Percentiles rank a stretch among this genome's conserved stretches.
Conservation (phyloP, 2,797 vertebrate species). For the Liasis olivaceus region DNA sequence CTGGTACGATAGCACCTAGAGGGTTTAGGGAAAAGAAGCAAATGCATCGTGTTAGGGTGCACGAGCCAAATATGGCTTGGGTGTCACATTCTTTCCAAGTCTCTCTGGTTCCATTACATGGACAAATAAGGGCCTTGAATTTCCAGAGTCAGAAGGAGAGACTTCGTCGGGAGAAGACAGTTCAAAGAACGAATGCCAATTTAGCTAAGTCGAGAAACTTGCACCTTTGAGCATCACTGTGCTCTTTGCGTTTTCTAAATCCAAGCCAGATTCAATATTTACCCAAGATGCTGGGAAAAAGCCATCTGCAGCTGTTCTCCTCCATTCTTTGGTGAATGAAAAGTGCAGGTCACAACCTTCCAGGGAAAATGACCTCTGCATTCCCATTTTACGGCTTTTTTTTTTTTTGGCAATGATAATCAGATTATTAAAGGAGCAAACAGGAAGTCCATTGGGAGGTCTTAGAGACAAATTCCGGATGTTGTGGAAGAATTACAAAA, state of each 20-base stretch:
- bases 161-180: background rate
- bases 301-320: background rate
- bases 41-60: background rate
- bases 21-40: background rate
- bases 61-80: background rate
- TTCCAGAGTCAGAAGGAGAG: background rate
- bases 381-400: background rate
- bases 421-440: background rate
- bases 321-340: background rate
- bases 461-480: background rate
- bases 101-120: background rate
- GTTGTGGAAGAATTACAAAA: background rate
- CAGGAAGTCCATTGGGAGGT: background rate
- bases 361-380: background rate
- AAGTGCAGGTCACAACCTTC: background rate
- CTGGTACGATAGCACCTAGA: background rate
- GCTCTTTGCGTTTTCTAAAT: background rate
- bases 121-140: background rate
- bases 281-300: background rate
- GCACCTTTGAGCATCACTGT: background rate
- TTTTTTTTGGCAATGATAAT: background rate
- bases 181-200: background rate
- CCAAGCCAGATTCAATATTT: conserved; percentile 20
- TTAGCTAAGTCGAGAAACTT: background rate
- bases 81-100: background rate